Percentiles rank a stretch among this genome's conserved stretches.
phyloP scores from a whole-genome alignment of 2,888 invertebrate species.

The Ischnura elegans region DNA sequence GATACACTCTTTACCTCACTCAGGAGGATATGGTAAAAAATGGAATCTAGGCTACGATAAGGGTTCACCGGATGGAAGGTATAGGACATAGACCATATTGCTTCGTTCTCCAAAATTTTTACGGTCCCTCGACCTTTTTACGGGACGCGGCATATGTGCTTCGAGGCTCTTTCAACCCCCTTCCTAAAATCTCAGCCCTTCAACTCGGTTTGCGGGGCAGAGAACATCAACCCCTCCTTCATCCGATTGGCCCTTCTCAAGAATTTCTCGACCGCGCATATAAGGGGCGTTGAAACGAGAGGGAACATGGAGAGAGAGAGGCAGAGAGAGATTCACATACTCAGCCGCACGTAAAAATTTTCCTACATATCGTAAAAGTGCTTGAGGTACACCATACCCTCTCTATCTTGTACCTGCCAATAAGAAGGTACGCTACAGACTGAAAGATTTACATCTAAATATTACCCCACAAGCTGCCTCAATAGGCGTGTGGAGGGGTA shows the following conservation, averaged over 20 bases:
- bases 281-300: background rate
- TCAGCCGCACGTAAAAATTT: conserved; percentile 15
- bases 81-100: background rate
- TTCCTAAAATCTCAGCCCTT: background rate
- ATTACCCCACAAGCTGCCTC: too few species aligned
- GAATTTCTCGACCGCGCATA: background rate
- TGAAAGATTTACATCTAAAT: too few species aligned
- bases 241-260: background rate
- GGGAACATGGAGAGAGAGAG: background rate
- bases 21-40: background rate
- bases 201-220: background rate
- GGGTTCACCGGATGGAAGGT: background rate
- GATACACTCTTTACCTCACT: too few species aligned
- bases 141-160: background rate
- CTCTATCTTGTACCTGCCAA: too few species aligned
- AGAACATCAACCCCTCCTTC: background rate
- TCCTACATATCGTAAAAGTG: background rate
- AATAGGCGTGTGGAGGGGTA: too few species aligned
- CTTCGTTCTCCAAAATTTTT: background rate
- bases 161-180: background rate
- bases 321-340: background rate
- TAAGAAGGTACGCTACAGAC: too few species aligned
- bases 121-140: background rate
- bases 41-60: background rate
- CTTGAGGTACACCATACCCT: background rate